These are phyloP conservation scores for Macrobrachium nipponense DNA, from an alignment of 1,140 invertebrate genomes.

Conservation along the genomic window DNA sequence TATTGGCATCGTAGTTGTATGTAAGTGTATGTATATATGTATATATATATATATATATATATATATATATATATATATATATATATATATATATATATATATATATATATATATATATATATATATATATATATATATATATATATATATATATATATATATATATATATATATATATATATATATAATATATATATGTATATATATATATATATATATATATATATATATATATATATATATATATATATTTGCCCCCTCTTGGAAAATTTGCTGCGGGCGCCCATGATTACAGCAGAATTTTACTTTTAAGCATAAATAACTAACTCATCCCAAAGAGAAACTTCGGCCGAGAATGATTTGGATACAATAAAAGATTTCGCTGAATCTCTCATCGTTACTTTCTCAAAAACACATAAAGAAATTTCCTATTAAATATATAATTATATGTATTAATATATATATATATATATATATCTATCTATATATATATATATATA, in stretches of 20 bases:
- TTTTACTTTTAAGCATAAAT: no score
- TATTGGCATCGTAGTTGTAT: no score
- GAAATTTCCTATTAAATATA: no score
- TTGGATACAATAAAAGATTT: no score
- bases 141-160: constrained; percentile 28
- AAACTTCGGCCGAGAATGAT: no score
- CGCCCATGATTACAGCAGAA: no score
- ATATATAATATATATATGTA: background rate
- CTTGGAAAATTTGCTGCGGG: no score
- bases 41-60: constrained; percentile 13
- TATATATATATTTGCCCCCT: constrained; percentile 5
- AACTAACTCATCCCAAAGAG: no score
- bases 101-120: constrained; percentile 29
- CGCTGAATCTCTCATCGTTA: no score
- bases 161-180: background rate
- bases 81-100: constrained; percentile 28
- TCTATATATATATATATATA: constrained; percentile 26
- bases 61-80: constrained; percentile 6
- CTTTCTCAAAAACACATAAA: no score
- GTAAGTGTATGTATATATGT: background rate
- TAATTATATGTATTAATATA: no score
- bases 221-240: constrained; percentile 11
- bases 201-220: constrained; percentile 3
- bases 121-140: constrained; percentile 36
- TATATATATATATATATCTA: constrained; percentile 18